Percentiles rank a stretch among this genome's conserved stretches.
Evolutionary conservation across 37 sponge, comb jelly and placozoan species (phyloP).

Genomic region (Halichondria panicea): DNA sequence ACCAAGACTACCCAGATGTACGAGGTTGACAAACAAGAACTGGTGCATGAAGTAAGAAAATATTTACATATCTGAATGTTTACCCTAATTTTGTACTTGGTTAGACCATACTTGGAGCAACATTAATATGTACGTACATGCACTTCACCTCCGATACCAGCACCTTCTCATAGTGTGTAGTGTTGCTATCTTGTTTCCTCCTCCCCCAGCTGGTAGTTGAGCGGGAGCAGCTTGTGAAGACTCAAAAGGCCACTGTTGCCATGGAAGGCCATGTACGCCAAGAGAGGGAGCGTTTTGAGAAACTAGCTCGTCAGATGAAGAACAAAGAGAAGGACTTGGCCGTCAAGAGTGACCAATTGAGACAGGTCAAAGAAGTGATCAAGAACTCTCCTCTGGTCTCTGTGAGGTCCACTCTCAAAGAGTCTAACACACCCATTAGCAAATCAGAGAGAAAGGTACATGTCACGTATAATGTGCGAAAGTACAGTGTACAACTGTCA

Average conservation of each 20-base stretch:
- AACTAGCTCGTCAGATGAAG: slow-evolving; percentile 37
- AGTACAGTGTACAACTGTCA: no score
- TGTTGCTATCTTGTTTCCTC: not conserved
- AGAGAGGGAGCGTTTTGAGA: slow-evolving; percentile 74
- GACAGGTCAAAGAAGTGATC: slow-evolving; percentile 42
- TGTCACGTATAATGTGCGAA: not conserved
- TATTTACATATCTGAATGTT: not conserved
- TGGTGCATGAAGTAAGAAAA: slow-evolving; percentile 51
- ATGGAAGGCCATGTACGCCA: slow-evolving; percentile 69
- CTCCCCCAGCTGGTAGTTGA: slow-evolving; percentile 4
- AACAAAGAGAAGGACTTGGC: slow-evolving; percentile 36
- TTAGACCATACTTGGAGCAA: not conserved
- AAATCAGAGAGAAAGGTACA: not conserved
- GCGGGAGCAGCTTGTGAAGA: slow-evolving; percentile 1
- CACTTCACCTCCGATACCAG: not conserved
- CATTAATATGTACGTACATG: not conserved
- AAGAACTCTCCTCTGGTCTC: slow-evolving; percentile 23
- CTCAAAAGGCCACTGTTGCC: slow-evolving; percentile 8
- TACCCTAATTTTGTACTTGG: not conserved
- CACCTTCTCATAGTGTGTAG: not conserved
- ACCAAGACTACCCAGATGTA: slow-evolving; percentile 49
- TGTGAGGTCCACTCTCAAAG: no score
- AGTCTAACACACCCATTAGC: no score
- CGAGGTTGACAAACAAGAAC: slow-evolving; percentile 60
- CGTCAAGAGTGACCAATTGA: slow-evolving; percentile 50